Percentiles rank a stretch among this genome's conserved stretches.
Conservation (phyloP, 2,888 invertebrate genomes). For the Candidula unifasciata region DNA sequence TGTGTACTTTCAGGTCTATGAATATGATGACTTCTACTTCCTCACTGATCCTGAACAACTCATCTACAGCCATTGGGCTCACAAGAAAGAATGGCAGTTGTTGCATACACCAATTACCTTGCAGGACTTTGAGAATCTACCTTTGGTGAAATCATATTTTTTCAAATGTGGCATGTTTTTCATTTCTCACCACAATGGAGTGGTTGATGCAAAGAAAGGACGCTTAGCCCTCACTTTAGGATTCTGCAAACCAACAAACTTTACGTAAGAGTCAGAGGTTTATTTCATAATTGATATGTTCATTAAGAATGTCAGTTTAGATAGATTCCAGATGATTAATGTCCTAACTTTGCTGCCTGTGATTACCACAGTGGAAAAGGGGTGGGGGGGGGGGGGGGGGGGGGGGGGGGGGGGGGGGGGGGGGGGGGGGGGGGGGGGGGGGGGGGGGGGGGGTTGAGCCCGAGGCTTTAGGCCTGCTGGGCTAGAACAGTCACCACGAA, state of each 20-base stretch:
- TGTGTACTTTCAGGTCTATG: constrained; percentile 82
- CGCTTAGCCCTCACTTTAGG: constrained; percentile 75
- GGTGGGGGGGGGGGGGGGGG: too few relatives aligned
- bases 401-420: too few relatives aligned
- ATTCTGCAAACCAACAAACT: constrained; percentile 76
- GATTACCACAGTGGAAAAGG: too few relatives aligned
- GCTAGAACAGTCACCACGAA: too few relatives aligned
- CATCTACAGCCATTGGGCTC: constrained; percentile 78
- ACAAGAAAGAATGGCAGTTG: constrained; percentile 76
- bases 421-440: too few relatives aligned
- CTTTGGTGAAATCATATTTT: constrained; percentile 78
- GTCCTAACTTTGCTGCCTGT: too few relatives aligned
- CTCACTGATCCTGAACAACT: constrained; percentile 92
- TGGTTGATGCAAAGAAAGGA: constrained; percentile 75
- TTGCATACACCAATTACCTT: constrained; percentile 69
- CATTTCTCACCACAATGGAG: constrained; percentile 73
- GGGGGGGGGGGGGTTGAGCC: too few relatives aligned
- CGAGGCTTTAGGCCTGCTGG: too few relatives aligned
- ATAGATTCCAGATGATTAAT: too few relatives aligned
- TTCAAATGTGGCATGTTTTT: constrained; percentile 78
- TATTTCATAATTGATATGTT: too few relatives aligned
- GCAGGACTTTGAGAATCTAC: constrained; percentile 77
- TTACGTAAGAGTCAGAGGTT: constrained; percentile 65
- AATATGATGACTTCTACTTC: constrained; percentile 99
- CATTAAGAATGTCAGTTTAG: too few relatives aligned